Base-by-base conservation (phyloP, 2,888 invertebrate species). In the Digitonthophagus gazella region DNA sequence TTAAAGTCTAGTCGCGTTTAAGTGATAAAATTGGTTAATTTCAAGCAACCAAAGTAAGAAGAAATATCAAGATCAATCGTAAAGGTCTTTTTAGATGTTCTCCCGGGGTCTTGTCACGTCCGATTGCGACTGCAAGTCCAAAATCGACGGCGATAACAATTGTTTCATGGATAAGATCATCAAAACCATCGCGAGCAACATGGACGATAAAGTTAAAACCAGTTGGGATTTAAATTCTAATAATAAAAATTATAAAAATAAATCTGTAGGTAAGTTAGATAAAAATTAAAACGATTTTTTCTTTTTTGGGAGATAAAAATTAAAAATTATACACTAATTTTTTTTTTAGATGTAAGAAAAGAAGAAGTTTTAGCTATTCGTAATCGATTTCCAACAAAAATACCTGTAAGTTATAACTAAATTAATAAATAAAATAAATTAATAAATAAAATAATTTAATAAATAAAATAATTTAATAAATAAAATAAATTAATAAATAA, bases 361-460 rank as follows among this genome's bases (percentile, higher is more conserved):
- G 91, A 91, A 80, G 93, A 93, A 84, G 91, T 91, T 4, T 86
- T 89, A 80, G 90, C 90, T n/a, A 92, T 93, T 71, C 86, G 90
- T 80, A 86, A 85, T 75, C 91, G 91, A 83, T 93, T 91, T 81
- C 93, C 93, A 2, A 90, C 88, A 20, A 93, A 93, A 88, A 87
- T 93, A 80, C 93, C 93, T 74, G 93, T 93, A 84, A 88, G 91
- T 87, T 71, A n/a, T n/a, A n/a, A n/a, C n/a, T n/a, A n/a, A n/a
- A n/a, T n/a, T n/a, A n/a, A n/a, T n/a, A n/a, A n/a, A n/a, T n/a
- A n/a, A n/a, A n/a, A n/a, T n/a, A n/a, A n/a, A n/a, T n/a, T n/a
- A n/a, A n/a, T n/a, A n/a, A n/a, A n/a, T n/a, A n/a, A n/a, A n/a
- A n/a, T n/a, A n/a, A n/a, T n/a, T n/a, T n/a, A n/a, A n/a, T n/a